Evolutionary conservation across 2,888 invertebrate genomes (phyloP).

Genomic region (Oscheius sp.): DNA sequence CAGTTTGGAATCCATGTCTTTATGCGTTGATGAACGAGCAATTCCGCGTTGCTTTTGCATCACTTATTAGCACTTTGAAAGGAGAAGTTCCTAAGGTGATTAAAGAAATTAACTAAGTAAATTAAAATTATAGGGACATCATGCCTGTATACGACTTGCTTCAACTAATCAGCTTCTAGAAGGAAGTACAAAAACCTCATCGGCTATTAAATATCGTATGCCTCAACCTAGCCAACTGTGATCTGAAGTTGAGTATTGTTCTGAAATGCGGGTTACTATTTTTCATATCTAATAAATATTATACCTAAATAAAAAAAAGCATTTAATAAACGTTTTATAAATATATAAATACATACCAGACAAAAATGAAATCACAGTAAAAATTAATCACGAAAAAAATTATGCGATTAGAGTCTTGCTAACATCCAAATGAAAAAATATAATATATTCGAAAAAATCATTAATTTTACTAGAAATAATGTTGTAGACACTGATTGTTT

Average conservation of each 20-base stretch:
- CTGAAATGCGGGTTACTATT: neutral
- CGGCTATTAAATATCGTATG: conserved; percentile 1
- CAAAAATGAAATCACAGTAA: neutral
- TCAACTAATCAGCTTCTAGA: conserved; percentile 2
- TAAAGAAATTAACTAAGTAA: neutral
- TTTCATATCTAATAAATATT: neutral
- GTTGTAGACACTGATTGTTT: conserved; percentile 35
- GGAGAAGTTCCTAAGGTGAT: conserved; percentile 19
- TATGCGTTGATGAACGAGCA: conserved; percentile 68
- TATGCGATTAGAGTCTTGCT: conserved; percentile 1
- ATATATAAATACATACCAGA: neutral
- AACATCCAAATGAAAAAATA: conserved; percentile 34
- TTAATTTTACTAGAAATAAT: conserved; percentile 40
- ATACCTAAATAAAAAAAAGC: neutral
- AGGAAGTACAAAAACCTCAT: neutral
- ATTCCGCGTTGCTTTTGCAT: conserved; percentile 64
- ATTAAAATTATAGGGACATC: conserved; percentile 4
- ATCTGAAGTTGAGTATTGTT: neutral
- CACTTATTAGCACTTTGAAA: conserved; percentile 36
- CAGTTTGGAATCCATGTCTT: conserved; percentile 67
- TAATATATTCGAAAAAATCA: conserved; percentile 36
- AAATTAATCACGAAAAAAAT: neutral
- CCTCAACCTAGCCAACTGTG: conserved; percentile 24
- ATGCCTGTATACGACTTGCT: conserved; percentile 1
- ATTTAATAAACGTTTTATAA: neutral